These are phyloP conservation scores for Huso huso DNA, from an alignment of 2,797 vertebrate genomes.

Conservation along the genomic window DNA sequence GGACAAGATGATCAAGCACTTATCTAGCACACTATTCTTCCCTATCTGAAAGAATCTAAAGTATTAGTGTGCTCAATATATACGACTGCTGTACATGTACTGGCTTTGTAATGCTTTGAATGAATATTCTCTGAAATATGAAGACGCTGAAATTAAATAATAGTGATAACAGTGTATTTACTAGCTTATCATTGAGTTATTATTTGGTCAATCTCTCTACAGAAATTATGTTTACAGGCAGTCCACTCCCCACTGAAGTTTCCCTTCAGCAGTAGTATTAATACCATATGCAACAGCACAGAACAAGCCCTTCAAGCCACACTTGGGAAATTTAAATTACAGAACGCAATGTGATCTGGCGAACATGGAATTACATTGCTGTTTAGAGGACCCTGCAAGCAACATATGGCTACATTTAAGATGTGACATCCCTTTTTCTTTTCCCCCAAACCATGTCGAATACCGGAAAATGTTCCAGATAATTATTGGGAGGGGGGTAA, in stretches of 20 bases:
- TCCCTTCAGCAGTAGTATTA: slow-evolving; percentile 17
- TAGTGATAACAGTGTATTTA: no score
- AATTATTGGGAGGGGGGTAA: slow-evolving; percentile 15
- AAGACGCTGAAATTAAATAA: no score
- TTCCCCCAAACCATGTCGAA: slow-evolving; percentile 12
- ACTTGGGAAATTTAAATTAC: slow-evolving; percentile 53
- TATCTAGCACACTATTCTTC: no score
- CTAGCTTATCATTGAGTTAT: no score
- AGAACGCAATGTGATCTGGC: slow-evolving; percentile 61
- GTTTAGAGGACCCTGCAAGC: slow-evolving; percentile 53
- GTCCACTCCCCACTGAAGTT: slow-evolving; percentile 1
- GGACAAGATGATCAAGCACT: no score
- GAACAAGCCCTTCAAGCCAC: slow-evolving; percentile 43
- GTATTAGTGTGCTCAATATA: no score
- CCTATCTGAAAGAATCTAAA: no score
- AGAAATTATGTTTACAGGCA: not conserved
- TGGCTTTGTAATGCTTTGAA: no score
- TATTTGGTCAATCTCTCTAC: no score
- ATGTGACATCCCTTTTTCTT: slow-evolving; percentile 8
- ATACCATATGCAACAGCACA: slow-evolving; percentile 17
- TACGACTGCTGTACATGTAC: no score
- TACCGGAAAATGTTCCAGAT: slow-evolving; percentile 13
- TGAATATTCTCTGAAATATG: no score
- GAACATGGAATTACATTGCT: slow-evolving; percentile 43
- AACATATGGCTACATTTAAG: slow-evolving; percentile 53